Conservation (phyloP, 2,888 invertebrate genomes). For the Agrochola litura region DNA sequence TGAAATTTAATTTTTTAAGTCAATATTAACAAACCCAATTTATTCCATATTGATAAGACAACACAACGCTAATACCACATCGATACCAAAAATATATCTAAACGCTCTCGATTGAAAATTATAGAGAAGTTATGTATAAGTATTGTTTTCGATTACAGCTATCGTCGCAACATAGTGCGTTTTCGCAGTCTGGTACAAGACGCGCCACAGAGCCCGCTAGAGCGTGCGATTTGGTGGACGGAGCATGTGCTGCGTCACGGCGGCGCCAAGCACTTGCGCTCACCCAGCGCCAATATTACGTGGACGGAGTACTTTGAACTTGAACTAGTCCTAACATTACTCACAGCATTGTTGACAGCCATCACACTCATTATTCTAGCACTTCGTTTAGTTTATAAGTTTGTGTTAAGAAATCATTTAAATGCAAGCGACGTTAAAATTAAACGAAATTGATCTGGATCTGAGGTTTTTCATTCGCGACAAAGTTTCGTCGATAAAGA, state of each 20-base stretch:
- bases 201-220: conserved; percentile 63
- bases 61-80: background rate
- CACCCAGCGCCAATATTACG: conserved; percentile 74
- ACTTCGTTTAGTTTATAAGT: conserved; percentile 13
- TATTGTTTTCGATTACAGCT: conserved; percentile 38
- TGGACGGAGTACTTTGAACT: conserved; percentile 69
- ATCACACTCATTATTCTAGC: background rate
- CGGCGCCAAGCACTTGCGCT: conserved; percentile 80
- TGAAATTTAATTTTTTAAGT: too few relatives aligned
- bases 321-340: conserved; percentile 57
- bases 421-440: background rate
- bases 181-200: conserved; percentile 42
- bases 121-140: conserved; percentile 5
- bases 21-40: too few relatives aligned
- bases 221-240: conserved; percentile 82
- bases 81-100: background rate
- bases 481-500: background rate
- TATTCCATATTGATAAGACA: background rate
- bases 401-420: conserved; percentile 5
- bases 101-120: background rate
- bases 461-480: background rate
- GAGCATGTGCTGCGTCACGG: conserved; percentile 80
- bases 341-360: conserved; percentile 19
- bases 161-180: conserved; percentile 46
- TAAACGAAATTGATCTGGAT: conserved; percentile 29